Percentiles rank a stretch among this genome's conserved stretches.
phyloP scores from a whole-genome alignment of 1,140 invertebrate species.

The Cyclina sinensis region DNA sequence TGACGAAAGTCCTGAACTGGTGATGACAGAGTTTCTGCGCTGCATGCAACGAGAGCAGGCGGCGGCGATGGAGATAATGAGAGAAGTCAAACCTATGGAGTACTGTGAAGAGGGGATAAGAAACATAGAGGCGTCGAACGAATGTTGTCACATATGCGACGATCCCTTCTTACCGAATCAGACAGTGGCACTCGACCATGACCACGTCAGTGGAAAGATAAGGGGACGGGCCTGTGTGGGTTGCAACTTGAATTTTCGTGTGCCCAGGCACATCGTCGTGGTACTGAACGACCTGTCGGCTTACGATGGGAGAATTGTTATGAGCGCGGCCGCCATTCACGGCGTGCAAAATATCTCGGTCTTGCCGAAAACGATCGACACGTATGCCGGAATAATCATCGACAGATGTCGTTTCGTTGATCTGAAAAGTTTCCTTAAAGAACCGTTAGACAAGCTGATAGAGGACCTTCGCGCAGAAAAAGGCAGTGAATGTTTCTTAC shows the following conservation, averaged over 20 bases:
- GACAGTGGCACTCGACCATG: neutral
- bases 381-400: neutral
- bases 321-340: neutral
- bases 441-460: neutral
- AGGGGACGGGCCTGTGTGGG: neutral
- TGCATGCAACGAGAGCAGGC: too few species aligned
- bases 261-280: neutral
- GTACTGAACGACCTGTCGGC: neutral
- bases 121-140: too few species aligned
- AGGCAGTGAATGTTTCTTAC: neutral
- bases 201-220: constrained; percentile 14
- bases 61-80: too few species aligned
- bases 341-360: neutral
- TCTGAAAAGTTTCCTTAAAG: neutral
- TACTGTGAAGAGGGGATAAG: too few species aligned
- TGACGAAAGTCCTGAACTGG: neutral
- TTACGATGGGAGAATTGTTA: neutral
- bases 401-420: neutral
- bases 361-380: neutral
- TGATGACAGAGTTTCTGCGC: too few species aligned
- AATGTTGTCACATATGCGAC: neutral
- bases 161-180: neutral
- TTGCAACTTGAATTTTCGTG: neutral
- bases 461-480: neutral
- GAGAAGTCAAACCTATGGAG: too few species aligned